These are phyloP conservation scores for Nemopilema nomurai DNA, from an alignment of 30 jellyfish, hydroid and myxozoan genomes.

Conservation along the genomic window DNA sequence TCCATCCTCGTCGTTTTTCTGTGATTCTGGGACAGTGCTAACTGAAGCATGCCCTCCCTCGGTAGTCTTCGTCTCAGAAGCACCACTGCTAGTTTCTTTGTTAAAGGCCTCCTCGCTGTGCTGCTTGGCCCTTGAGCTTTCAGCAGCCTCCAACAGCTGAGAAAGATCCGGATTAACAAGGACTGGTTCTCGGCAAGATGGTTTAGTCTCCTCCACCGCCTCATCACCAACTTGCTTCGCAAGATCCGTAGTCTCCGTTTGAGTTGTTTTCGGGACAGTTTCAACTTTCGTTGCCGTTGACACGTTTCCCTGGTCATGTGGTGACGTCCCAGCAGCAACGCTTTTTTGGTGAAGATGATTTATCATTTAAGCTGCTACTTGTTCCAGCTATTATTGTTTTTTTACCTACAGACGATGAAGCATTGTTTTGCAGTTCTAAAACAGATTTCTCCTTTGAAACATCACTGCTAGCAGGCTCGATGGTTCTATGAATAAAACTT, in stretches of 20 bases:
- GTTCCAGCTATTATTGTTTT: not conserved
- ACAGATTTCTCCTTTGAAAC: not conserved
- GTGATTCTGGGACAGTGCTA: not conserved
- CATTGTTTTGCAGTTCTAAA: not conserved
- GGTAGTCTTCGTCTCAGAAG: not conserved
- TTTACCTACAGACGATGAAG: not conserved
- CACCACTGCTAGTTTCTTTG: not conserved
- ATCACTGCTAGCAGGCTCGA: not conserved
- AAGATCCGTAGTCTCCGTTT: not conserved
- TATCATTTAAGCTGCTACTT: not conserved
- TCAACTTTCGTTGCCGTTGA: not conserved
- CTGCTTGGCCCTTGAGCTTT: not conserved
- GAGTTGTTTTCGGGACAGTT: not conserved
- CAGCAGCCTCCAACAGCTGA: constrained; percentile 15
- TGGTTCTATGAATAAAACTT: not conserved
- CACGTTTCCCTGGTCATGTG: not conserved
- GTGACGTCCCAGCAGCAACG: not conserved
- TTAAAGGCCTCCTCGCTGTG: constrained; percentile 1
- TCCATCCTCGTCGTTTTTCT: not conserved
- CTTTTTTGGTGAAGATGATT: not conserved
- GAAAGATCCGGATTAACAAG: constrained; percentile 41
- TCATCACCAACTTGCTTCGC: not conserved
- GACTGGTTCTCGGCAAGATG: constrained; percentile 10
- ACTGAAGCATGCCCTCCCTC: no score
- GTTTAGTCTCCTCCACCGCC: not conserved